Evolutionary conservation across 2,113 vertebrate species (phyloP).

Genomic region (Eudorcas thomsonii): DNA sequence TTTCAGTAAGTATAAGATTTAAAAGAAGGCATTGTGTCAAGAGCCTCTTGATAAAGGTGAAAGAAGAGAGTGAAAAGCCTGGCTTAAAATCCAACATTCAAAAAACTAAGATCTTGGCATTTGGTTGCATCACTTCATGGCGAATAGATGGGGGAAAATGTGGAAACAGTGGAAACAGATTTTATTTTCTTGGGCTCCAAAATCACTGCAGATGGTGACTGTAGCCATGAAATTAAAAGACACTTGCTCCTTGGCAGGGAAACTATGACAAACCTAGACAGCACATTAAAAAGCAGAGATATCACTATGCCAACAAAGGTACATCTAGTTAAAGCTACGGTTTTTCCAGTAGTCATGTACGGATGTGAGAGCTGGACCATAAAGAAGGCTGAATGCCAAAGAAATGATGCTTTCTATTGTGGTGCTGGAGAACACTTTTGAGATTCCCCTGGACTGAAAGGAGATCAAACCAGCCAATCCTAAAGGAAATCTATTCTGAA

Average conservation of each 20-base stretch:
- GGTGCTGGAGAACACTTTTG: not conserved
- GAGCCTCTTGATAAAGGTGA: not conserved
- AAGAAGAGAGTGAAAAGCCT: not conserved
- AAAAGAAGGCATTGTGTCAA: not conserved
- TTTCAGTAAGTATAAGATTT: not conserved
- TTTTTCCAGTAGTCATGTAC: not conserved
- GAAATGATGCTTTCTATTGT: not conserved
- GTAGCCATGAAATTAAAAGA: not conserved
- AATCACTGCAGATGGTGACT: not conserved
- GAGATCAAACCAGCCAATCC: not conserved
- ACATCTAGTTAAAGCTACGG: not conserved
- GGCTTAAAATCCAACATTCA: not conserved
- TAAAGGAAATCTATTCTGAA: not conserved
- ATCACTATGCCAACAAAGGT: not conserved
- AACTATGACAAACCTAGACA: not conserved
- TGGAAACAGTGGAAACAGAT: not conserved
- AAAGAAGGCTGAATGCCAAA: not conserved
- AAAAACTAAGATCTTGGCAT: not conserved
- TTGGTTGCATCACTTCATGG: not conserved
- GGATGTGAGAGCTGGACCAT: not conserved
- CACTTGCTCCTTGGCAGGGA: not conserved
- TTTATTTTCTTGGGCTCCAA: not conserved
- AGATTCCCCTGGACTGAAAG: not conserved
- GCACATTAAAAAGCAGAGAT: not conserved
- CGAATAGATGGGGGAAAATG: not conserved